Conservation (phyloP, 1,140 invertebrate genomes). For the Aphelinus atriplicis region DNA sequence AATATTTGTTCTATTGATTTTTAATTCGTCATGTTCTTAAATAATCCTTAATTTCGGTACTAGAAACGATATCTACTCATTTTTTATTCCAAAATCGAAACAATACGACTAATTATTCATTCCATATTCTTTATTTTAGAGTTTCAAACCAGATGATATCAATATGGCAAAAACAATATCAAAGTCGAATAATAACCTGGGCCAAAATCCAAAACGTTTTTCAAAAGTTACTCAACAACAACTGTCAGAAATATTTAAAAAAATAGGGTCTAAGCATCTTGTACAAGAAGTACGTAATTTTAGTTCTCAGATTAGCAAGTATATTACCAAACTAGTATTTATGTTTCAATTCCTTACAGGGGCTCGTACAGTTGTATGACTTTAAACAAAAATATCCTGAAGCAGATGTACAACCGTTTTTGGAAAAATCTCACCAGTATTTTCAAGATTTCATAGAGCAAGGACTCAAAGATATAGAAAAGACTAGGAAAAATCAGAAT, state of each 20-base stretch:
- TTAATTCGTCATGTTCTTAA: too few species aligned
- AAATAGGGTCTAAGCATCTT: conserved; percentile 90
- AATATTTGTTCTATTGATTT: too few species aligned
- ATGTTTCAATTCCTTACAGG: conserved; percentile 63
- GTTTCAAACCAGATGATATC: conserved; percentile 66
- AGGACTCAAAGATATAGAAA: conserved; percentile 84
- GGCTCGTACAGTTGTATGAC: conserved; percentile 87
- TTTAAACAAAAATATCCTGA: conserved; percentile 91
- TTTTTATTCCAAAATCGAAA: too few species aligned
- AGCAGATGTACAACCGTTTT: conserved; percentile 85
- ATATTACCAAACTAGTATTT: not conserved
- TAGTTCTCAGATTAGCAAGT: not conserved
- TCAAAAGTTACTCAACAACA: conserved; percentile 83
- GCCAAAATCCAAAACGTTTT: conserved; percentile 66
- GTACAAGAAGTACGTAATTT: conserved; percentile 75
- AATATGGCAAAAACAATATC: conserved; percentile 60
- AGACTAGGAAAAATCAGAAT: conserved; percentile 66
- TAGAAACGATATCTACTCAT: too few species aligned
- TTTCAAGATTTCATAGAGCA: conserved; percentile 93
- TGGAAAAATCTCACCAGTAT: conserved; percentile 88
- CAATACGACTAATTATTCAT: not conserved
- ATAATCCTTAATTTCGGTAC: too few species aligned
- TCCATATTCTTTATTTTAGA: conserved; percentile 51
- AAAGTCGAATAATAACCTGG: conserved; percentile 52
- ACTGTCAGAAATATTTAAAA: conserved; percentile 89